Percentiles rank a stretch among this genome's conserved stretches.
These are phyloP conservation scores for Malthinus seriepunctatus DNA, from an alignment of 2,888 invertebrate species.

Conservation along the genomic window DNA sequence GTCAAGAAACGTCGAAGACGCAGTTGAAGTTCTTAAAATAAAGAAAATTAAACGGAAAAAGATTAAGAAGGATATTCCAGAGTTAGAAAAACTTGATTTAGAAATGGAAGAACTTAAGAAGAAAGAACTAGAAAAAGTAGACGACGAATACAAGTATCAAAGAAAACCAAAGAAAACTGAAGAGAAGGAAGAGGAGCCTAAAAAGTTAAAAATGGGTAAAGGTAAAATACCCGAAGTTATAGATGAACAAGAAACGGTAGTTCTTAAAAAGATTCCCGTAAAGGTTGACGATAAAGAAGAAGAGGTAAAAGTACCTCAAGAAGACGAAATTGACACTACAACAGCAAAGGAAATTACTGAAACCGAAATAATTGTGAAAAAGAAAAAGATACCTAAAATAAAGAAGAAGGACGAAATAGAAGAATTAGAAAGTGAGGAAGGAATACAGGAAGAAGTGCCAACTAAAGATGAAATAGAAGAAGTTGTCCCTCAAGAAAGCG, in stretches of 20 bases:
- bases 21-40: slow-evolving; percentile 63
- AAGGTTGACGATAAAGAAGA: slow-evolving; percentile 44
- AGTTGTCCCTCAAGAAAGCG: slow-evolving; percentile 6
- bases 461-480: neutral
- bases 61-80: slow-evolving; percentile 60
- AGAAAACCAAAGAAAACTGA: slow-evolving; percentile 41
- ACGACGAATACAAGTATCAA: slow-evolving; percentile 39
- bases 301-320: slow-evolving; percentile 41
- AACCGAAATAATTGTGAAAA: neutral
- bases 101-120: slow-evolving; percentile 54
- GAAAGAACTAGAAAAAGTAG: slow-evolving; percentile 46
- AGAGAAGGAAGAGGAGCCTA: slow-evolving; percentile 46
- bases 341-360: neutral
- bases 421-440: slow-evolving; percentile 32
- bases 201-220: slow-evolving; percentile 53
- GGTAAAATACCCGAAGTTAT: slow-evolving; percentile 52
- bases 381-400: neutral
- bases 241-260: slow-evolving; percentile 44
- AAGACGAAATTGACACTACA: slow-evolving; percentile 35
- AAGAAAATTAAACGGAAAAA: slow-evolving; percentile 54
- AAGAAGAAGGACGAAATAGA: slow-evolving; percentile 40
- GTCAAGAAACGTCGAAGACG: slow-evolving; percentile 68
- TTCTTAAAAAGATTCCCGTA: slow-evolving; percentile 52
- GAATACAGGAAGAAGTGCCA: slow-evolving; percentile 10
- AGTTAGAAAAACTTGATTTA: slow-evolving; percentile 40